phyloP scores from a whole-genome alignment of 2,797 vertebrate species.

The Dendrocincla fuliginosa region DNA sequence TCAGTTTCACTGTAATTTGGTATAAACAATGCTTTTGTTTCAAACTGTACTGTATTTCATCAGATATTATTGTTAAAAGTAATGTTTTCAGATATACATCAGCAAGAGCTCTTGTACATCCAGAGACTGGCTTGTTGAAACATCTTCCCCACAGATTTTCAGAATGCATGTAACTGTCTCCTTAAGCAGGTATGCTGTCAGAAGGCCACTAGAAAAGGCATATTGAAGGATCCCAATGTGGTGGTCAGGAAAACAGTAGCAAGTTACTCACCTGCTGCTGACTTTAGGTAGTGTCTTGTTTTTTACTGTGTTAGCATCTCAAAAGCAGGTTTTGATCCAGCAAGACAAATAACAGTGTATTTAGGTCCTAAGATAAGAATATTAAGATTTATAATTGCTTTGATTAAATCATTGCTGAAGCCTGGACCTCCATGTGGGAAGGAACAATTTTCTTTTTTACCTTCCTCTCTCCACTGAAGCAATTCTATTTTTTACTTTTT shows the following conservation, averaged over 20 bases:
- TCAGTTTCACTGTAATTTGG: constrained; percentile 19
- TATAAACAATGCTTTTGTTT: not conserved
- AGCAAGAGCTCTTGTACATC: not conserved
- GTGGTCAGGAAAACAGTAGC: not conserved
- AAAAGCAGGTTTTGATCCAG: not conserved
- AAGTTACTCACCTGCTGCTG: not conserved
- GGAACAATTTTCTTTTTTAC: not conserved
- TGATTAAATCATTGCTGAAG: not conserved
- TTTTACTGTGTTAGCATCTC: not conserved
- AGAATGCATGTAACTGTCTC: not conserved
- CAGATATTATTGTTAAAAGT: not conserved
- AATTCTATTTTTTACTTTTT: not conserved
- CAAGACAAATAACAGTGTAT: not conserved
- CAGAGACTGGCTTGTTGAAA: not conserved
- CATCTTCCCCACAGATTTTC: not conserved
- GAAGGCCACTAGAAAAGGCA: not conserved
- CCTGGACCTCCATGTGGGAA: not conserved
- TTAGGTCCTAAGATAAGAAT: not conserved
- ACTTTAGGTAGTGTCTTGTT: not conserved
- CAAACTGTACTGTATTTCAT: not conserved
- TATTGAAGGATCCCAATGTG: not conserved
- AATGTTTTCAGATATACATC: not conserved
- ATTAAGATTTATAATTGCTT: not conserved
- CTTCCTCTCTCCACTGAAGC: not conserved
- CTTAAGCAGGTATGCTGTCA: not conserved